Conservation (phyloP, 2,797 vertebrate species). For the Euphonia xanthogaster region DNA sequence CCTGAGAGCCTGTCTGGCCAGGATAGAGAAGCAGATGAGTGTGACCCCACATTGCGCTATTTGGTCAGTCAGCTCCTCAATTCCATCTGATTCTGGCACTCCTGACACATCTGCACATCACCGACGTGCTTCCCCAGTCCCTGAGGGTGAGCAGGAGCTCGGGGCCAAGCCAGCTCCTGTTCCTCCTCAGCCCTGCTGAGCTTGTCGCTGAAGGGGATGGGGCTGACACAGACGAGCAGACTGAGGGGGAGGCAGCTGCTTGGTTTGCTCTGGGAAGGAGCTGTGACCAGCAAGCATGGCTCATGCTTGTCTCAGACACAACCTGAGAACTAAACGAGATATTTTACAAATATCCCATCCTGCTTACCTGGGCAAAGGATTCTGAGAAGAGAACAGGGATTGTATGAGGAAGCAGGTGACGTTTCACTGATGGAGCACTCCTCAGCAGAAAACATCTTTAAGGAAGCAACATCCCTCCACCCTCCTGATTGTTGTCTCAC, state of each 20-base stretch:
- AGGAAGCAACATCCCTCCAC: not conserved
- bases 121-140: accelerated
- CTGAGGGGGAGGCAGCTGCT: not conserved
- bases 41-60: too few species aligned
- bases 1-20: not conserved
- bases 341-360: not conserved
- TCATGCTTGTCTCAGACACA: not conserved
- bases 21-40: not conserved
- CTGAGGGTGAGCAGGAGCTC: not conserved
- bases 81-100: not conserved
- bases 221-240: not conserved
- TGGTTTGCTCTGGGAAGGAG: not conserved
- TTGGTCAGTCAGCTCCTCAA: not conserved
- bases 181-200: not conserved
- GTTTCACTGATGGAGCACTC: not conserved
- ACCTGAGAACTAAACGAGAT: accelerated
- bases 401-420: not conserved
- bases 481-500: accelerated
- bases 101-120: not conserved
- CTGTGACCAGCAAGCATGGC: not conserved
- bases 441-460: not conserved
- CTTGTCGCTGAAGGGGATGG: accelerated
- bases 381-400: not conserved
- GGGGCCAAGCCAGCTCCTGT: accelerated
- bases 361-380: not conserved